A percentile compares a stretch with the other conserved stretches of the same genome.
Evolutionary conservation across 1,140 invertebrate genomes (phyloP).

Genomic region (Drosophila setifemur): DNA sequence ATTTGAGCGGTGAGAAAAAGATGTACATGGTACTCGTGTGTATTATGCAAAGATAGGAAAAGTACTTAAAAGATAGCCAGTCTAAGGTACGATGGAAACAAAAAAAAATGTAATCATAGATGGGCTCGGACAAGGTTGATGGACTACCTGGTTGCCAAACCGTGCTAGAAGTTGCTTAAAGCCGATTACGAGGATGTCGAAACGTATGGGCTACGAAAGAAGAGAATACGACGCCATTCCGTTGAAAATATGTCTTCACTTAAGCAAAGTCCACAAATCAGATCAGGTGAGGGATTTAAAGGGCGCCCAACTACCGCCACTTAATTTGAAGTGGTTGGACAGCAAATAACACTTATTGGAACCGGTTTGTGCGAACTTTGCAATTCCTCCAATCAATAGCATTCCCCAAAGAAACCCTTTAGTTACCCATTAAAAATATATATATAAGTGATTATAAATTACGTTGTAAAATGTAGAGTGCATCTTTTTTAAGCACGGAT

Average conservation of each 20-base stretch:
- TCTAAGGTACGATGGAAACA: not conserved
- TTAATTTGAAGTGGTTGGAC: conserved; percentile 4
- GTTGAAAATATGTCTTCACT: conserved; percentile 3
- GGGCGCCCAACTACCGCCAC: conserved; percentile 13
- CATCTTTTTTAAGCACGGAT: not conserved
- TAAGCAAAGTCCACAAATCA: not conserved
- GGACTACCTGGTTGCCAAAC: not conserved
- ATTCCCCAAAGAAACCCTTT: not conserved
- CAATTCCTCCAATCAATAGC: conserved; percentile 6
- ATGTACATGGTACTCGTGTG: conserved; percentile 19
- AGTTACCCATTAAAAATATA: conserved; percentile 14
- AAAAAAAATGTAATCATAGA: conserved; percentile 6
- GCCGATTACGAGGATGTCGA: not conserved
- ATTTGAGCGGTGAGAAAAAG: conserved; percentile 10
- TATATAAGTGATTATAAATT: conserved; percentile 23
- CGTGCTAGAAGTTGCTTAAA: not conserved
- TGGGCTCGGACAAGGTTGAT: conserved; percentile 2
- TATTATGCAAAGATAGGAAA: conserved; percentile 44
- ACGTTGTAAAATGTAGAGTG: conserved; percentile 21
- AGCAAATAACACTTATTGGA: conserved; percentile 14
- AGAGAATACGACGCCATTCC: not conserved
- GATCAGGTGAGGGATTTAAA: not conserved
- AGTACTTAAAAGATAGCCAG: conserved; percentile 26
- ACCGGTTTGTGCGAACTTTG: conserved; percentile 14
- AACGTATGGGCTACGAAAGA: not conserved